A percentile compares a stretch with the other conserved stretches of the same genome.
These are phyloP conservation scores for Oplegnathus fasciatus DNA, from an alignment of 2,113 vertebrate genomes.

Conservation along the genomic window DNA sequence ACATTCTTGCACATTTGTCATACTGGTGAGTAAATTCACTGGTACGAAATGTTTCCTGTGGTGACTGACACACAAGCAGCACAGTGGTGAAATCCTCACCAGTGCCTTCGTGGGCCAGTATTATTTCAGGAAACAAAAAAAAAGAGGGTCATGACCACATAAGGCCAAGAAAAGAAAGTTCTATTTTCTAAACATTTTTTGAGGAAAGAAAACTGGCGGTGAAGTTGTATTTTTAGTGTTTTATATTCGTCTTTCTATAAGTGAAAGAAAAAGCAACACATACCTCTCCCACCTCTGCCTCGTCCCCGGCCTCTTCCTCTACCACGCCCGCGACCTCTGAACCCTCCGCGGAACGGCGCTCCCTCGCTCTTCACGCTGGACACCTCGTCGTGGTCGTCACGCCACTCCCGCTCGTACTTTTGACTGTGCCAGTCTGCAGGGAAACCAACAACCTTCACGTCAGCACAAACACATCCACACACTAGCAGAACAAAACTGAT, in stretches of 20 bases:
- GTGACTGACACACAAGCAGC: background rate
- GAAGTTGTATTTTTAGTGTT: background rate
- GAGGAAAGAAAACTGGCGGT: background rate
- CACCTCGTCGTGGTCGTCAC: slow-evolving; percentile 95
- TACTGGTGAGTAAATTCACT: background rate
- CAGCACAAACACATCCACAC: background rate
- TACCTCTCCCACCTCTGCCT: slow-evolving; percentile 90
- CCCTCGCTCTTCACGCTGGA: slow-evolving; percentile 98
- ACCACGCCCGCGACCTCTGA: slow-evolving; percentile 93
- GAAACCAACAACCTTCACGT: background rate
- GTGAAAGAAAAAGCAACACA: background rate
- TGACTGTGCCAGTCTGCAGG: slow-evolving; percentile 93
- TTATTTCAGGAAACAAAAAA: background rate
- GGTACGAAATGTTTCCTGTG: background rate
- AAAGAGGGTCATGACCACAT: background rate
- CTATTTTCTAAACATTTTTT: background rate
- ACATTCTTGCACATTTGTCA: background rate
- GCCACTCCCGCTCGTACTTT: slow-evolving; percentile 94
- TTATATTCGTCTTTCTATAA: background rate
- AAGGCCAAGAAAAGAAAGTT: background rate
- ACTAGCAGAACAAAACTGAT: background rate
- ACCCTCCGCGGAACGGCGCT: slow-evolving; percentile 91
- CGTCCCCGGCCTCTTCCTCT: slow-evolving; percentile 92
- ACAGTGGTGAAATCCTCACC: background rate
- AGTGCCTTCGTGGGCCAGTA: background rate